Conservation (phyloP, 2,113 vertebrate species). For the Protomyctophum bolini region DNA sequence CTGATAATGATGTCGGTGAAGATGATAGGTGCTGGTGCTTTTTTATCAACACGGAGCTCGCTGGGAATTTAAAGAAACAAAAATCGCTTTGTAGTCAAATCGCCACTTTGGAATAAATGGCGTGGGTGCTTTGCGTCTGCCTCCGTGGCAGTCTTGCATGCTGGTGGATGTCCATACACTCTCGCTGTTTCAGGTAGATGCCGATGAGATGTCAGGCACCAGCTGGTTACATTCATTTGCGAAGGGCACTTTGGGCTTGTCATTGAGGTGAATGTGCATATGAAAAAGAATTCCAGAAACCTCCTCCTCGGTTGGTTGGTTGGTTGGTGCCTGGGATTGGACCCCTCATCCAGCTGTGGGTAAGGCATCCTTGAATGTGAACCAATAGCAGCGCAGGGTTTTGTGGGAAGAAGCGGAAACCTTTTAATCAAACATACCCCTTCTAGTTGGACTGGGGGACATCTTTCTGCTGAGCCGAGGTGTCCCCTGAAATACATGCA, state of each 20-base stretch:
- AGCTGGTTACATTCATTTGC: constrained; percentile 63
- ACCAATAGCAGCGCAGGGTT: constrained; percentile 74
- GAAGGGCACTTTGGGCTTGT: constrained; percentile 60
- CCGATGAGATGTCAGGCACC: constrained; percentile 41
- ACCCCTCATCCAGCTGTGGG: constrained; percentile 30
- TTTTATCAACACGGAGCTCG: constrained; percentile 55
- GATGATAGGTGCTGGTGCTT: constrained; percentile 29
- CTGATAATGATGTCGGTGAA: not conserved
- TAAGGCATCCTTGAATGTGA: constrained; percentile 56
- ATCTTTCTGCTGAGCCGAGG: constrained; percentile 91
- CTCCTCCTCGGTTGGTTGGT: constrained; percentile 43
- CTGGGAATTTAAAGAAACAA: constrained; percentile 12
- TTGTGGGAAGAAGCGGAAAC: constrained; percentile 38
- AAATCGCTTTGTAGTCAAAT: constrained; percentile 19
- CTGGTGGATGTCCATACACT: constrained; percentile 4
- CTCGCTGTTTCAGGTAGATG: not conserved
- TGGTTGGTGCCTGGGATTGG: constrained; percentile 15
- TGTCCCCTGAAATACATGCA: constrained; percentile 80
- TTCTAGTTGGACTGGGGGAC: constrained; percentile 89
- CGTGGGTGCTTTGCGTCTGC: not conserved
- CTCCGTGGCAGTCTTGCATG: constrained; percentile 24
- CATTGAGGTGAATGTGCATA: constrained; percentile 12
- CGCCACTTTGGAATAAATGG: constrained; percentile 7
- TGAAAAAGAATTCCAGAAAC: constrained; percentile 25
- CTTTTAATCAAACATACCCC: constrained; percentile 86